Evolutionary conservation across 2,797 vertebrate species (phyloP), one percentile per base, ranked within the genome.

Genomic region (Aselliscus stoliczkanus): DNA sequence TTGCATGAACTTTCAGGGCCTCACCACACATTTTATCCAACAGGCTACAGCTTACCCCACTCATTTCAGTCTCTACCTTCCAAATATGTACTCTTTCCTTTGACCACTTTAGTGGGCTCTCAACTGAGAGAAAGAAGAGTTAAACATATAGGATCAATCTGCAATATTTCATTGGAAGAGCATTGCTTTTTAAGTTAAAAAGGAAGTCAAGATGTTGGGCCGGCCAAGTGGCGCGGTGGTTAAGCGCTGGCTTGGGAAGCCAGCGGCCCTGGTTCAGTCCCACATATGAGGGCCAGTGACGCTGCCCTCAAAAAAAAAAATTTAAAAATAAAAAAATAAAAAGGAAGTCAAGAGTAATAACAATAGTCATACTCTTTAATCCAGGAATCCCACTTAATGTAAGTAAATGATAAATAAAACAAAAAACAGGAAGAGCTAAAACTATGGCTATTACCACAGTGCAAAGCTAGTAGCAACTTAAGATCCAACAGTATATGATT

Each of bases 321-420:
- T n/a, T n/a, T n/a, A n/a, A n/a, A n/a, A n/a, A n/a, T n/a, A n/a
- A n/a, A n/a, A n/a, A n/a, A n/a, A n/a, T n/a, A n/a, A n/a, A n/a
- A n/a, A n/a, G n/a, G n/a, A n/a, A 80, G 8, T n/a, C 37, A 67
- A 73, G n/a, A 70, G 37, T 83, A 39, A 42, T 75, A 76, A 87
- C 94, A 72, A 34, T 73, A 54, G 34, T 52, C 44, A 44, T 13
- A 15, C 2, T 50, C 21, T 56, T 95, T 89, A 81, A 77, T 37
- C 56, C 39, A 85, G 37, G 31, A 88, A 86, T 73, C 76, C 42
- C 13, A 67, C n/a, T 83, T 70, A 54, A 69, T 90, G 13, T 11
- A 76, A 90, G 6, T 29, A 37, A 84, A 25, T 13, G 4, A 56
- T 90, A 86, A 91, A 90, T 70, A 52, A 29, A 67, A 56, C 64